Conservation (phyloP, 2,113 vertebrate genomes). For the Hassar affinis region DNA sequence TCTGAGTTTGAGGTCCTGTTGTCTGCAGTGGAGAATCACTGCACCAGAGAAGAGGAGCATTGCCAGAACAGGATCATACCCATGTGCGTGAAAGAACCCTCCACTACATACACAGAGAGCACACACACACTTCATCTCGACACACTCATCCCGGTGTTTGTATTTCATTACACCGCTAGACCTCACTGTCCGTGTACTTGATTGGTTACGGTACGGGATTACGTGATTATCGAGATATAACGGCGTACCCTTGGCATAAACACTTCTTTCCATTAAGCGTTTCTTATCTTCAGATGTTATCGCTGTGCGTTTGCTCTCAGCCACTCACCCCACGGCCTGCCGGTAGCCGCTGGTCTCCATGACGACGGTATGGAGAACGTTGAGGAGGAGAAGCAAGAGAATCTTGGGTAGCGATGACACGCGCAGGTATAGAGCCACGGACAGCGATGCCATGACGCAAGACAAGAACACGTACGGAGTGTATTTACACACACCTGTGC, state of each 20-base stretch:
- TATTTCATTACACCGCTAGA: not conserved
- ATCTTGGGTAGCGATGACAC: constrained; percentile 95
- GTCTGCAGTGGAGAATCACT: constrained; percentile 89
- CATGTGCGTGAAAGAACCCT: constrained; percentile 77
- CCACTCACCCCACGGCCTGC: constrained; percentile 80
- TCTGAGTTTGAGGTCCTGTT: constrained; percentile 91
- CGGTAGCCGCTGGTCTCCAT: constrained; percentile 92
- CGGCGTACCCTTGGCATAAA: not conserved
- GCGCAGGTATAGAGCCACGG: constrained; percentile 87
- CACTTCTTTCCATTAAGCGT: not conserved
- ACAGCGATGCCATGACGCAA: constrained; percentile 88
- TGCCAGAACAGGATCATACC: constrained; percentile 88
- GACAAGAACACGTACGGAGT: constrained; percentile 88
- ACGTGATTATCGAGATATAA: not conserved
- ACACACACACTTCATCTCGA: constrained; percentile 5
- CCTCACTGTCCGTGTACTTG: not conserved
- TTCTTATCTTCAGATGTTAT: not conserved
- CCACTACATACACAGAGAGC: constrained; percentile 73
- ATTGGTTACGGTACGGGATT: not conserved
- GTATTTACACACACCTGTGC: constrained; percentile 75
- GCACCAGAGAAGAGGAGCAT: constrained; percentile 88
- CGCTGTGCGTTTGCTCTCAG: constrained; percentile 5
- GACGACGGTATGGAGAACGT: constrained; percentile 83
- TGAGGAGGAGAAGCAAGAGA: constrained; percentile 86
- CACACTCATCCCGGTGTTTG: not conserved